Evolutionary conservation across 2,888 invertebrate species (phyloP).

Genomic region (Xestia xanthographa): DNA sequence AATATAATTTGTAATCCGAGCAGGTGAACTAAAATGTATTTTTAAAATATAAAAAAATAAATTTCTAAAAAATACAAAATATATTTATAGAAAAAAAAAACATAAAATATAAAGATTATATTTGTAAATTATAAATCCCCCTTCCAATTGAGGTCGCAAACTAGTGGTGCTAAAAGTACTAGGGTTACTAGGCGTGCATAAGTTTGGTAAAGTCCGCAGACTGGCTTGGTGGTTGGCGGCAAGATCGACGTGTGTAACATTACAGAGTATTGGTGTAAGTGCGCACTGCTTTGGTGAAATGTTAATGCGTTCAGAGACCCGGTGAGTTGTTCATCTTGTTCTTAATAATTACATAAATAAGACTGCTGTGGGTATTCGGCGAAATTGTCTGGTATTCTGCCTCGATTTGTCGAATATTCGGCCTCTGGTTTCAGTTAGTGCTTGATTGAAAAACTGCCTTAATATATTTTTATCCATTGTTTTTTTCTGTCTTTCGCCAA

Average conservation of each 20-base stretch:
- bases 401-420: constrained; percentile 10
- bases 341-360: constrained; percentile 79
- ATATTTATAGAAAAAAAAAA: not conserved
- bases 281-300: constrained; percentile 90
- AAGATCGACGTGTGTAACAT: constrained; percentile 87
- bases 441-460: not conserved
- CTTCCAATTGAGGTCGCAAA: constrained; percentile 79
- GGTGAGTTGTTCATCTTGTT: constrained; percentile 90
- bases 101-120: not conserved
- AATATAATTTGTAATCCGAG: not conserved
- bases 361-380: constrained; percentile 58
- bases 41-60: not conserved
- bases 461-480: not conserved
- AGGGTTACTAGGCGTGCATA: constrained; percentile 88
- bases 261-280: constrained; percentile 87
- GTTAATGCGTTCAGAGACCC: constrained; percentile 88
- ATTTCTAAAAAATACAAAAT: not conserved
- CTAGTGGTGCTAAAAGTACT: constrained; percentile 80
- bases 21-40: not conserved
- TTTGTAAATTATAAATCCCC: constrained; percentile 5
- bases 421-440: constrained; percentile 8
- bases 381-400: constrained; percentile 26
- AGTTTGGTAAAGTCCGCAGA: constrained; percentile 89
- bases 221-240: constrained; percentile 88
- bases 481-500: constrained; percentile 35